A percentile compares a stretch with the other conserved stretches of the same genome.
phyloP scores from a whole-genome alignment of 1,140 invertebrate species.

The Rhysida immarginata region DNA sequence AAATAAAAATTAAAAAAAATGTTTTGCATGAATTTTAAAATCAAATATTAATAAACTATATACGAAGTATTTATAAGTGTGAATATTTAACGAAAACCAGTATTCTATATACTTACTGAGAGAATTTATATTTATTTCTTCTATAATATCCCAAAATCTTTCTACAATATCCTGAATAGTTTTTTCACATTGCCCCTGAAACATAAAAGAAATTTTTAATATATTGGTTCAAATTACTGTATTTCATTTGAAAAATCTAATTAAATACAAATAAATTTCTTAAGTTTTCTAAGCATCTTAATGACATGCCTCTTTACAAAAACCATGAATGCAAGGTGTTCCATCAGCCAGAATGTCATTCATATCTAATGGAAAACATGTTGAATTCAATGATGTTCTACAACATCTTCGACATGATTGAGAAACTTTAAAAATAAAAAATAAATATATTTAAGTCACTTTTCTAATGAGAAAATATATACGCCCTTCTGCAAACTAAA shows the following conservation, averaged over 20 bases:
- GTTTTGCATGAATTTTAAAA: background rate
- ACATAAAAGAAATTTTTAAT: conserved; percentile 6
- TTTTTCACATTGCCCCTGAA: conserved; percentile 78
- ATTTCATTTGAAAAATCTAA: background rate
- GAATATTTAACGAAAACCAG: no score
- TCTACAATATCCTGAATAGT: conserved; percentile 89
- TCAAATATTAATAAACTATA: background rate
- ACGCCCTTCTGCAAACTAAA: no score
- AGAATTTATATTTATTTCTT: conserved; percentile 88
- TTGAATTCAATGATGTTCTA: conserved; percentile 72
- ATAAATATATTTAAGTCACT: no score
- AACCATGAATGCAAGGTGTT: conserved; percentile 88
- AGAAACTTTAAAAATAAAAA: no score
- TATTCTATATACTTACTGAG: conserved; percentile 34
- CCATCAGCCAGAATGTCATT: conserved; percentile 77
- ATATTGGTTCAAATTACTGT: background rate
- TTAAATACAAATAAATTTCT: background rate
- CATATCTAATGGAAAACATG: conserved; percentile 74
- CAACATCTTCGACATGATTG: conserved; percentile 84
- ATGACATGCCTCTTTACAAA: conserved; percentile 55
- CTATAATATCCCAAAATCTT: conserved; percentile 90
- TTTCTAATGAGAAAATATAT: no score
- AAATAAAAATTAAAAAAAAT: background rate
- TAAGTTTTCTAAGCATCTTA: background rate
- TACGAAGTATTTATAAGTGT: background rate